Conservation (phyloP, 2,113 vertebrate genomes). For the Rhombomys opimus region DNA sequence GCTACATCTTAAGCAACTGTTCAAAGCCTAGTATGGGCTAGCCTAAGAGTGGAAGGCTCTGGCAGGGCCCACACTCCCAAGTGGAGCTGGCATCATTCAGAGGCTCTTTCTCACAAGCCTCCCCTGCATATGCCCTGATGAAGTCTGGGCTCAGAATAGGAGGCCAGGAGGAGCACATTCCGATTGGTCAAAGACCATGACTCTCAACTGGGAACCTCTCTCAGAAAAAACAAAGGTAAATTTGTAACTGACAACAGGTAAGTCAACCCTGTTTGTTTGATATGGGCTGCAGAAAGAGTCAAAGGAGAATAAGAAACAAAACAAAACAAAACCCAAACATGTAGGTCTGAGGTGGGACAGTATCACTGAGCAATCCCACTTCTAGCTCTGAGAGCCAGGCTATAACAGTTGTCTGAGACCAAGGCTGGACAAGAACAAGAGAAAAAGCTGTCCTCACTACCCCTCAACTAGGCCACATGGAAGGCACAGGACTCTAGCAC, state of each 20-base stretch:
- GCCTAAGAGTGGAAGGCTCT: background rate
- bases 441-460: background rate
- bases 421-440: background rate
- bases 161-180: background rate
- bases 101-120: background rate
- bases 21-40: background rate
- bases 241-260: background rate
- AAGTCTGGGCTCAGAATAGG: background rate
- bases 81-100: fast-evolving
- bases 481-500: background rate
- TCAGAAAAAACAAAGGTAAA: background rate
- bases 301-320: background rate
- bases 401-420: background rate
- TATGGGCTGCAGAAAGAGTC: background rate
- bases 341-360: background rate
- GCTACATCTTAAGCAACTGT: background rate
- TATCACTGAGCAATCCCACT: background rate
- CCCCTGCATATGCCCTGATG: background rate
- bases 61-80: background rate
- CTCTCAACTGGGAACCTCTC: background rate
- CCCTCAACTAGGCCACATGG: background rate
- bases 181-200: background rate
- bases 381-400: background rate
- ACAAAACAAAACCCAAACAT: too few relatives aligned
- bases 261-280: background rate